These are phyloP conservation scores for Eurypyga helias DNA, from an alignment of 2,113 vertebrate species.

Conservation along the genomic window DNA sequence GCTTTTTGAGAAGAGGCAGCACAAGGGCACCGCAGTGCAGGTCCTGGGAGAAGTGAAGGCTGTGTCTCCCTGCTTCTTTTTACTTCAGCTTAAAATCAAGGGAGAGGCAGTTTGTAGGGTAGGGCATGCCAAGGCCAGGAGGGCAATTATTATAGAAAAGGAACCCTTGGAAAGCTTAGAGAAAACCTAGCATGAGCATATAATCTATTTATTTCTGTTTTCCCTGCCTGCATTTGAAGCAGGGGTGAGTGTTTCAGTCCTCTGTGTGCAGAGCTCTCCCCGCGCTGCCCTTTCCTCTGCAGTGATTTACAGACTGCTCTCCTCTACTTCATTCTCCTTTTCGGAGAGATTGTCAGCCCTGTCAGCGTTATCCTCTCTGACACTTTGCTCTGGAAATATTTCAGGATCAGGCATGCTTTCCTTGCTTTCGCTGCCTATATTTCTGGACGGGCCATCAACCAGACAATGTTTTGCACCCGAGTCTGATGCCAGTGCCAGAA, in stretches of 20 bases:
- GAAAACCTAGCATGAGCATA: neutral
- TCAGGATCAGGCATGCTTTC: slow-evolving; percentile 40
- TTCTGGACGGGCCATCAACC: slow-evolving; percentile 32
- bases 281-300: neutral
- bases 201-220: neutral
- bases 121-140: neutral
- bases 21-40: neutral
- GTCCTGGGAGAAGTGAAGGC: neutral
- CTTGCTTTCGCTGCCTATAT: slow-evolving; percentile 27
- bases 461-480: neutral
- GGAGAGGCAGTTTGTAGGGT: neutral
- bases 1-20: neutral
- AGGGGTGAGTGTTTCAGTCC: neutral
- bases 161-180: neutral
- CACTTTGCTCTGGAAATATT: slow-evolving; percentile 52
- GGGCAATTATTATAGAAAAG: neutral
- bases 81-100: neutral
- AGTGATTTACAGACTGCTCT: slow-evolving; percentile 54
- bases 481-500: neutral
- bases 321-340: slow-evolving; percentile 19
- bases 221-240: neutral
- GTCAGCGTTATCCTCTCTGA: slow-evolving; percentile 54
- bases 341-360: neutral
- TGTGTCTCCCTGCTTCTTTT: neutral
- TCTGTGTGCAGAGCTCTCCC: neutral